Conservation (phyloP, 1,140 invertebrate species). For the Pogonomyrmex barbatus region DNA sequence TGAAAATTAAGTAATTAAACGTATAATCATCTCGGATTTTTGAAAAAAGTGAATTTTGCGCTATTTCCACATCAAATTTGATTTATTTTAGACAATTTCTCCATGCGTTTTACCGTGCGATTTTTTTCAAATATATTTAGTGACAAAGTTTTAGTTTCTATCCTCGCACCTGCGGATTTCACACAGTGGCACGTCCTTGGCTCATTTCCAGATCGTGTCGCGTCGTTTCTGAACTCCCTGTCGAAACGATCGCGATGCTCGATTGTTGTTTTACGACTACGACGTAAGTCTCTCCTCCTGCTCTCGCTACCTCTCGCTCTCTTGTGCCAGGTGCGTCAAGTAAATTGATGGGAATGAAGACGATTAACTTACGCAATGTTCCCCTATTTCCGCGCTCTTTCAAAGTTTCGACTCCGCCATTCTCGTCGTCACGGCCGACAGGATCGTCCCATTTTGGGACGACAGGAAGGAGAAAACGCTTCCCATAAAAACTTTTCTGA, state of each 20-base stretch:
- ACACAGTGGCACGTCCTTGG: slow-evolving; percentile 50
- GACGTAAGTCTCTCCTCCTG: neutral
- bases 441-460: neutral
- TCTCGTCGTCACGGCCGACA: slow-evolving; percentile 23
- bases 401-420: slow-evolving; percentile 30
- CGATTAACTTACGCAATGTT: slow-evolving; percentile 50
- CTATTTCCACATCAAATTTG: neutral
- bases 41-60: neutral
- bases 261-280: slow-evolving; percentile 27
- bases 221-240: slow-evolving; percentile 38
- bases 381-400: slow-evolving; percentile 41
- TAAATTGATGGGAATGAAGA: slow-evolving; percentile 44
- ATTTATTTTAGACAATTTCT: neutral
- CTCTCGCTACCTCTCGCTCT: neutral
- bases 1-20: neutral
- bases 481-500: slow-evolving; percentile 9
- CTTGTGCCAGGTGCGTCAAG: slow-evolving; percentile 33
- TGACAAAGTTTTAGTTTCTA: slow-evolving; percentile 31
- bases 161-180: slow-evolving; percentile 43
- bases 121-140: slow-evolving; percentile 20
- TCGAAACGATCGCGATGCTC: slow-evolving; percentile 25
- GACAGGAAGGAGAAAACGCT: neutral
- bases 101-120: neutral
- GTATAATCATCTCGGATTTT: neutral
- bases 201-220: slow-evolving; percentile 41